Conservation (phyloP, 2,113 vertebrate genomes). For the Xiphorhynchus elegans region DNA sequence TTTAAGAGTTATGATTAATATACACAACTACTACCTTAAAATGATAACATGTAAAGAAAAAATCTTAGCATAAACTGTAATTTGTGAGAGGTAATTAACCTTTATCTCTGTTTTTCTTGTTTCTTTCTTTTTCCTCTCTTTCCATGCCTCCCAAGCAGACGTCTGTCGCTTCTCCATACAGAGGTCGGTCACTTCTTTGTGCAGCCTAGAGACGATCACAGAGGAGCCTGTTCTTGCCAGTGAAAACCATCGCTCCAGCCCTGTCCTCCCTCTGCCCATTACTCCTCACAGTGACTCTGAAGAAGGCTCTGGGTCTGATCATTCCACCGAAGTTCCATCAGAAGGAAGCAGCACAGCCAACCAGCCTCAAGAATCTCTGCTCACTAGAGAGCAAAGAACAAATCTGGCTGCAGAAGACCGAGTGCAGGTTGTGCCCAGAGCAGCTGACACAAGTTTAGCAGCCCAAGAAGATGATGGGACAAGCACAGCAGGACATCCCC, state of each 20-base stretch:
- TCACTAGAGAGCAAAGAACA: background rate
- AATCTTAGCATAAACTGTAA: background rate
- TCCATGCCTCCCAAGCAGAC: constrained; percentile 65
- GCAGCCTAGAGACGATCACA: constrained; percentile 81
- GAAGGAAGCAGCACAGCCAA: background rate
- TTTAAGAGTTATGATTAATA: background rate
- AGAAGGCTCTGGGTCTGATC: constrained; percentile 34
- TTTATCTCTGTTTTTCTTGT: background rate
- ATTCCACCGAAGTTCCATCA: background rate
- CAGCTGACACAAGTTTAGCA: background rate
- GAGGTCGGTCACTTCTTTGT: constrained; percentile 76
- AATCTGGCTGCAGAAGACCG: background rate
- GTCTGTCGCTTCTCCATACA: constrained; percentile 70
- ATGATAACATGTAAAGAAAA: background rate
- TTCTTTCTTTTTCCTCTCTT: background rate
- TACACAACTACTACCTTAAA: background rate
- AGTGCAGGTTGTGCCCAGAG: background rate
- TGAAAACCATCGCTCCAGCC: constrained; percentile 53
- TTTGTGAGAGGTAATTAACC: background rate
- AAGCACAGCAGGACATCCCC: background rate
- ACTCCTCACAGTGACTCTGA: constrained; percentile 3
- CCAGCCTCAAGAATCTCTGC: background rate
- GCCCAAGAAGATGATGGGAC: background rate
- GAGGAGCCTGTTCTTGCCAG: constrained; percentile 77
- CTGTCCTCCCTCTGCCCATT: background rate